Evolutionary conservation across 2,113 vertebrate species (phyloP).

Genomic region (Microcebus jonahi): DNA sequence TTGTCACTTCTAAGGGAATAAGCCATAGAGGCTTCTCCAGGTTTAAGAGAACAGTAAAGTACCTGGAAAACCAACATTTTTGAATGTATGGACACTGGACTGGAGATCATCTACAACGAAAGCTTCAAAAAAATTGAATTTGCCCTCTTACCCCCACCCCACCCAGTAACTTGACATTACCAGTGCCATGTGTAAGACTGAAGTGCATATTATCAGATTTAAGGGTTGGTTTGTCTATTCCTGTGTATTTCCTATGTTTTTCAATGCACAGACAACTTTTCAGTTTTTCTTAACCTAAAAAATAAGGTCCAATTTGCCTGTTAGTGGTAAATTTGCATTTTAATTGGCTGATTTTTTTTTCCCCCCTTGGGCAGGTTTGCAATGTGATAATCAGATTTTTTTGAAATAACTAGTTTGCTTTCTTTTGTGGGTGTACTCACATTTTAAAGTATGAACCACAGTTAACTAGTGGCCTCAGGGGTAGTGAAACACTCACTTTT

Average conservation of each 20-base stretch:
- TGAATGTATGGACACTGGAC: conserved; percentile 70
- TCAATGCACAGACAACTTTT: conserved; percentile 30
- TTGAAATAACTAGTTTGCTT: conserved; percentile 48
- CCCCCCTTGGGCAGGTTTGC: conserved; percentile 58
- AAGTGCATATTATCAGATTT: conserved; percentile 9
- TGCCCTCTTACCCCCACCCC: background rate
- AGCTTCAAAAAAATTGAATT: conserved; percentile 38
- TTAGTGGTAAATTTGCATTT: conserved; percentile 54
- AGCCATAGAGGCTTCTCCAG: conserved; percentile 79
- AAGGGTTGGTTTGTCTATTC: conserved; percentile 30
- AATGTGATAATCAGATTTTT: conserved; percentile 72
- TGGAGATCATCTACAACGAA: conserved; percentile 44
- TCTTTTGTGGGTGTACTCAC: conserved; percentile 77
- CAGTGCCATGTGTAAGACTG: conserved; percentile 62
- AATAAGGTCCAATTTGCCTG: conserved; percentile 54
- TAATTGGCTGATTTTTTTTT: conserved; percentile 45
- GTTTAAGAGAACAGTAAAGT: conserved; percentile 64
- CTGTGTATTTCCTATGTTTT: conserved; percentile 18
- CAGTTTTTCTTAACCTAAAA: conserved; percentile 13
- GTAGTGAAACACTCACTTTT: conserved; percentile 78
- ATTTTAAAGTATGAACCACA: conserved; percentile 79
- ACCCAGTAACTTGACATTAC: background rate
- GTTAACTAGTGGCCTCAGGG: conserved; percentile 78
- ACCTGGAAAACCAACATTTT: conserved; percentile 74
- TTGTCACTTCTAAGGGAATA: conserved; percentile 70